Base-by-base conservation (phyloP, 1,140 invertebrate species). In the Brachionus sp. region DNA sequence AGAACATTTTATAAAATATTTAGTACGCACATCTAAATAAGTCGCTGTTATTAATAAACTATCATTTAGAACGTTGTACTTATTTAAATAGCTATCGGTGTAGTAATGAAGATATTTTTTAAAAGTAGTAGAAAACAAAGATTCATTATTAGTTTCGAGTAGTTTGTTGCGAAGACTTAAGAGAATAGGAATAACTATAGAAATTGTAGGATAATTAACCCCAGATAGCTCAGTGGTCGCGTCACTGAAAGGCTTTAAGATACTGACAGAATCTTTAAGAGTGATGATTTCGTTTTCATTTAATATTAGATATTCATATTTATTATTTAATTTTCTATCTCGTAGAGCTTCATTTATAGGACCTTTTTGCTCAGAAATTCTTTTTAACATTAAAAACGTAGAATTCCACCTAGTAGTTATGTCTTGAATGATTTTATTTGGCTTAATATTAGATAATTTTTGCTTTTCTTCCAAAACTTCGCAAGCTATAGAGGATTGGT, bases 1-100 rank as follows among this genome's bases (percentile, higher is more conserved):
- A 66, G 62, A 66, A 35, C 23, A 66, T 66, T 35, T 66, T 9
- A 66, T 35, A 66, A 66, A 66, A 33, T 33, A 66, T 66, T 66
- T 66, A 12, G 62, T 66, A 33, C 62, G 23, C 23, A 66, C 29
- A 66, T 66, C 62, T 66, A 66, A 66, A 35, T 66, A 33, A 66
- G 62, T 66, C 9, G 62, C 62, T 33, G 62, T 66, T 33, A 66
- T 66, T 25, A 66, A 66, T 33, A 66, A 35, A 66, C 23, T 66
- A 66, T 66, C 29, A 35, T 35, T 35, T 33, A 66, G 29, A 66
- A 66, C 29, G 23, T 66, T 25, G 29, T 66, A 66, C 29, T 66
- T 33, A 33, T 4, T 66, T 66, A 66, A 35, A 66, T 66, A 66
- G 3, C 53, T 23, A 44, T 44, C 42, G 42, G 42, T 44, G 42